phyloP scores from a whole-genome alignment of 2,797 vertebrate genomes.

The Sebastes variabilis region DNA sequence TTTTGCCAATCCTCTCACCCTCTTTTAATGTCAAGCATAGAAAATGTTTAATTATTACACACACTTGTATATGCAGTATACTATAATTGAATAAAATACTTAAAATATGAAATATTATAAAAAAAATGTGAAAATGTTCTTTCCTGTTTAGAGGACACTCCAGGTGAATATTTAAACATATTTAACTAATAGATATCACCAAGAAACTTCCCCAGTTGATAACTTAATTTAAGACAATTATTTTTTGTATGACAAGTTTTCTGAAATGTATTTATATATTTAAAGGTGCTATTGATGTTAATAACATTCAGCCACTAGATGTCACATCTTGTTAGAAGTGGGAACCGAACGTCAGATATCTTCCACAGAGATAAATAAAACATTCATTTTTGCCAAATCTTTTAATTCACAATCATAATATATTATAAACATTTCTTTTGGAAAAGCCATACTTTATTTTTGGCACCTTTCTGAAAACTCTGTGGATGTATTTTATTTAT shows the following conservation, averaged over 20 bases:
- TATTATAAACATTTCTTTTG: too few species aligned
- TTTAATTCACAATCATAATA: too few species aligned
- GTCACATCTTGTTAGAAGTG: too few species aligned
- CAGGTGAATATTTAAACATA: neutral
- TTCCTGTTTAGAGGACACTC: neutral
- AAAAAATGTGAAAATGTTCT: neutral
- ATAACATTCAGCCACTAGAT: too few species aligned
- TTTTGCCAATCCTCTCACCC: neutral
- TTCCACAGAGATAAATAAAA: too few species aligned
- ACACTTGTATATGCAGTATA: neutral
- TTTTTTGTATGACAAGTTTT: neutral
- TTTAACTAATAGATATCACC: neutral
- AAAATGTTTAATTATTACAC: neutral
- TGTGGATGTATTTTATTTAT: too few species aligned
- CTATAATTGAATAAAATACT: neutral
- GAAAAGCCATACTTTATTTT: too few species aligned
- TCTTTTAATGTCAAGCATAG: neutral
- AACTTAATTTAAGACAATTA: accelerated
- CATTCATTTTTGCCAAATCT: too few species aligned
- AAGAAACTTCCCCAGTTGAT: neutral
- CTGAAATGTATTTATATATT: neutral
- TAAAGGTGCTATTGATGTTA: neutral
- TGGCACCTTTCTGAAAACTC: too few species aligned
- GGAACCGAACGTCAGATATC: too few species aligned
- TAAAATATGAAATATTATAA: neutral